These are phyloP conservation scores for Cyprinella venusta DNA, from an alignment of 2,797 vertebrate species.

Conservation along the genomic window DNA sequence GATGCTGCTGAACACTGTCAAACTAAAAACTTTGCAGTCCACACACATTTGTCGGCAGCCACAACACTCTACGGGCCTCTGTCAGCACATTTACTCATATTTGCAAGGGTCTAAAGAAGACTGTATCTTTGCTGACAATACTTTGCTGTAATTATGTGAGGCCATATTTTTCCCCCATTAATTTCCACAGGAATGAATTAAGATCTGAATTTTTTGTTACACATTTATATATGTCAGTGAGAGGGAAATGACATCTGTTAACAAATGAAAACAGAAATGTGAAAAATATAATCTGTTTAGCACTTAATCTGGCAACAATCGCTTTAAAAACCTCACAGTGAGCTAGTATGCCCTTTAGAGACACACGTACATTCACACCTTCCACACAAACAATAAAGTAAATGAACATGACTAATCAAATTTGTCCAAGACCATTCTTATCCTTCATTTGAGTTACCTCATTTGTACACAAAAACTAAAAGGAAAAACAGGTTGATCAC, in stretches of 20 bases:
- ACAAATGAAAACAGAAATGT: constrained; percentile 43
- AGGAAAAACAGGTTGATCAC: constrained; percentile 56
- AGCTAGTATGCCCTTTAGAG: constrained; percentile 76
- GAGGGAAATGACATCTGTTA: constrained; percentile 33
- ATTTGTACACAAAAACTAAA: constrained; percentile 63
- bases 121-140: background rate
- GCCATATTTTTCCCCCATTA: background rate
- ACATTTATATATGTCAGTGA: constrained; percentile 16
- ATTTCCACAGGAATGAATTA: constrained; percentile 2
- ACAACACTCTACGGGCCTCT: background rate
- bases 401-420: constrained; percentile 60
- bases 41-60: constrained; percentile 7
- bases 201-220: background rate
- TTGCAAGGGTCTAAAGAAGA: constrained; percentile 1
- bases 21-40: background rate
- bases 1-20: constrained; percentile 1
- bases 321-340: constrained; percentile 80
- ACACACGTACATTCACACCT: constrained; percentile 47
- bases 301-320: constrained; percentile 78
- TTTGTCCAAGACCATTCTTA: constrained; percentile 64
- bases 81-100: constrained; percentile 15
- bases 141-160: constrained; percentile 27
- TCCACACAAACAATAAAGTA: constrained; percentile 16
- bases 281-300: constrained; percentile 44
- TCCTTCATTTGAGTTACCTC: constrained; percentile 65